Conservation (phyloP, 30 jellyfish, hydroid and myxozoan species). For the Hydra vulgaris region DNA sequence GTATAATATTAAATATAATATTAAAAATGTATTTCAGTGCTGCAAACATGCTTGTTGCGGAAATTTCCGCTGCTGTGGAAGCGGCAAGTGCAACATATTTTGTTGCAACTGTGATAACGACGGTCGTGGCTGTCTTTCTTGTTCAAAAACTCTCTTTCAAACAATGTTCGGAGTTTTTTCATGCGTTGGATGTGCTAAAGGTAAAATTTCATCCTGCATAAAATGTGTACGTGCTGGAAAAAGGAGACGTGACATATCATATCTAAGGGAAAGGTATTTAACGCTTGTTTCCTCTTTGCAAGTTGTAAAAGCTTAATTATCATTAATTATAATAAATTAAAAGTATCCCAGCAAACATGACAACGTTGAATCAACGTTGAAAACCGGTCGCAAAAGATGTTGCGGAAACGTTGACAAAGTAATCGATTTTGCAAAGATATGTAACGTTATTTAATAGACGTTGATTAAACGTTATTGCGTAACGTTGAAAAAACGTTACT, state of each 20-base stretch:
- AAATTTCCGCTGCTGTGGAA: not conserved
- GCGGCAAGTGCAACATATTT: not conserved
- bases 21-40: not conserved
- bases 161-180: not conserved
- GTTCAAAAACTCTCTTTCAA: not conserved
- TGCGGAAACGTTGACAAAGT: no score
- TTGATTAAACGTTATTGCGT: no score
- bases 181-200: not conserved
- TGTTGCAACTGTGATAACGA: not conserved
- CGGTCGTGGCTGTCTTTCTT: not conserved
- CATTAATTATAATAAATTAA: no score
- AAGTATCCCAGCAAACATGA: no score
- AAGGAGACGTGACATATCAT: not conserved
- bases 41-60: not conserved
- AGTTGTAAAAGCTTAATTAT: no score
- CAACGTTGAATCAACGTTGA: no score
- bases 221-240: not conserved
- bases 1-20: no score
- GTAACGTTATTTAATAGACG: no score
- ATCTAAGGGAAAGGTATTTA: not conserved
- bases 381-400: no score
- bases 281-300: no score
- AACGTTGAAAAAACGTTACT: no score
- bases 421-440: no score
- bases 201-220: not conserved